Base-by-base conservation (phyloP, 2,797 vertebrate genomes). In the Lophura swinhoii region DNA sequence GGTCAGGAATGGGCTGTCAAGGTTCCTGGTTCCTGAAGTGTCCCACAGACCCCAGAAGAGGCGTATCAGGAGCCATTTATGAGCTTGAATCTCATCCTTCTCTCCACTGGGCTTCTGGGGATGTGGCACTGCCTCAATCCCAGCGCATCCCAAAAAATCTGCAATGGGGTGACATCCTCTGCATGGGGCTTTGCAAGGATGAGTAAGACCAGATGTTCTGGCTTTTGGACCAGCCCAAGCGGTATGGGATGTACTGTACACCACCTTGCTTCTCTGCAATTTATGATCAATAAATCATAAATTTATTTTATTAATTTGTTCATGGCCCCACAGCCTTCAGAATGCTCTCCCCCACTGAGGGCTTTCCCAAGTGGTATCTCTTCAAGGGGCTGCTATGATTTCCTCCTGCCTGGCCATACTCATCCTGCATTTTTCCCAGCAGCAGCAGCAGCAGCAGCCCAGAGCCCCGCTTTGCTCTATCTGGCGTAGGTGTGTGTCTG, bases 401-500 rank as follows among this genome's bases (percentile, higher is more conserved):
- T 76, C n/a, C 56, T 1, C 2, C 73, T 1, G 1, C 41, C 81
- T 53, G 39, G 49, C 15, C 24, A 7, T 58, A 24, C 48, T 85
- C 89, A 62, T 77, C 33, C 28, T 80, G 29, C 68, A 29, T 83
- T 88, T 93, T 88, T 68, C 21, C 64, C 79, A 51, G 31, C 49
- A 94, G 53, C 71, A 43, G 41, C 41, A 41, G 15, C 41, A 35
- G 33, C 33, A 59, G 29, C 14, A 39, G n/a, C 64, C 37, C 59
- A 60, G 71, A 80, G 21, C 51, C 29, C 73, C 20, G 39, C 48
- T 94, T 64, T 95, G 63, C 44, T 83, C 88, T 92, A 69, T 51
- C 58, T 75, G 64, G 70, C 48, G 66, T n/a, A 39, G 64, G 37
- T 72, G 48, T 63, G 59, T 49, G 44, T 91, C 20, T 76, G 55